Conservation (phyloP, 2,888 invertebrate species). For the Hoplodrina blanda region DNA sequence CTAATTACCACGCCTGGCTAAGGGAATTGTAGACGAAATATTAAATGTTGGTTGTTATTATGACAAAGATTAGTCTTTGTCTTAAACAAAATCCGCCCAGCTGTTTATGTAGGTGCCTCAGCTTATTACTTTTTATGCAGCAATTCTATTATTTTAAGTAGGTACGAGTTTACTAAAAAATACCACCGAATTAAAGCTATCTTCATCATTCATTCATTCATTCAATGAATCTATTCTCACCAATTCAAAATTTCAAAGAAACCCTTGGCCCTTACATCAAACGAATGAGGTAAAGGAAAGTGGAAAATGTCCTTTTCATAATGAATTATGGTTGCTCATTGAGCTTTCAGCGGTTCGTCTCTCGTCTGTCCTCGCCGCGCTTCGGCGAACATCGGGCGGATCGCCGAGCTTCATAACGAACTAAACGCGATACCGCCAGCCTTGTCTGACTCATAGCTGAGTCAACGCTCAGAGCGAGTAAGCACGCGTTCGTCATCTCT, state of each 20-base stretch:
- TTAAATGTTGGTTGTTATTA: background rate
- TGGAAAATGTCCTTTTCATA: conserved; percentile 81
- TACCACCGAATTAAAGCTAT: conserved; percentile 16
- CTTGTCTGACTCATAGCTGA: conserved; percentile 80
- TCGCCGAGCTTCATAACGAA: conserved; percentile 56
- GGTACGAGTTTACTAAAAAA: conserved; percentile 2
- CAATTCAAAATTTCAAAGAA: conserved; percentile 55
- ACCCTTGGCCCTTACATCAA: conserved; percentile 56
- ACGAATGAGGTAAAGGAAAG: conserved; percentile 69
- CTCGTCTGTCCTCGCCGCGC: conserved; percentile 68
- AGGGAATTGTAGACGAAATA: background rate
- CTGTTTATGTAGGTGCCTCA: background rate
- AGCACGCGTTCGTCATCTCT: conserved; percentile 64
- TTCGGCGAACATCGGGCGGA: conserved; percentile 75
- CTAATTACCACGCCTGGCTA: conserved; percentile 6
- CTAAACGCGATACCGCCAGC: conserved; percentile 61
- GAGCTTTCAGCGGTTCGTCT: conserved; percentile 81
- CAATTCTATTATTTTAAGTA: background rate
- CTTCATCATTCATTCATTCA: conserved; percentile 37
- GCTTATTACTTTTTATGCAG: background rate
- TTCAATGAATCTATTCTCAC: conserved; percentile 53
- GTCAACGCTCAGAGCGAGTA: conserved; percentile 74
- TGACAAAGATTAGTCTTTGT: background rate
- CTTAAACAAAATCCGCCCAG: background rate
- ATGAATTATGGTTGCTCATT: conserved; percentile 85